Evolutionary conservation across 30 jellyfish, hydroid and myxozoan genomes (phyloP).

Genomic region (Turritopsis dohrnii): DNA sequence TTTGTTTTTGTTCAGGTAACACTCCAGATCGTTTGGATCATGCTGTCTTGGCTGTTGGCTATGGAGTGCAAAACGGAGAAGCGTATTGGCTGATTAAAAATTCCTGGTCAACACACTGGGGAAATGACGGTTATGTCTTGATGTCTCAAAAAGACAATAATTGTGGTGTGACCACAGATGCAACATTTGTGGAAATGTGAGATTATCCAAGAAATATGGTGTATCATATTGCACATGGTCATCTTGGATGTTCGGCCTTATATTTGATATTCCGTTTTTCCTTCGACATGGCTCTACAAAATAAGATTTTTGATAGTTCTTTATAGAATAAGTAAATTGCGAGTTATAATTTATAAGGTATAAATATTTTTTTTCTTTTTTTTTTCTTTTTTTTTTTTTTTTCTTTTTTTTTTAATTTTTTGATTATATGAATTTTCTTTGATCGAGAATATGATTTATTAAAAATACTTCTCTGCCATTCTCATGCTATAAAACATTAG

Average conservation of each 20-base stretch:
- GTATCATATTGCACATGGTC: neutral
- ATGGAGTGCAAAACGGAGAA: slow-evolving; percentile 39
- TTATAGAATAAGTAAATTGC: too few relatives aligned
- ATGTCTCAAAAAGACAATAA: slow-evolving; percentile 51
- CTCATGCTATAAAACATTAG: too few relatives aligned
- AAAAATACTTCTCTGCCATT: too few relatives aligned
- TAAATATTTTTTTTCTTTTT: too few relatives aligned
- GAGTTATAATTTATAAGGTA: too few relatives aligned
- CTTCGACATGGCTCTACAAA: too few relatives aligned
- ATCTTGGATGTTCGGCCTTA: neutral
- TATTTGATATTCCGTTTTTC: too few relatives aligned
- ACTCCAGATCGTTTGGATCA: slow-evolving; percentile 59
- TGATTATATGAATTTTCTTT: too few relatives aligned
- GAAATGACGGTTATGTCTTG: slow-evolving; percentile 53
- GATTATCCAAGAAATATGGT: neutral
- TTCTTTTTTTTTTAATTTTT: too few relatives aligned
- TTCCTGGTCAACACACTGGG: slow-evolving; percentile 69
- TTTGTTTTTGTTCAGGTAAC: slow-evolving; percentile 22
- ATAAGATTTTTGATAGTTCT: too few relatives aligned
- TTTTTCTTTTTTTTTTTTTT: too few relatives aligned
- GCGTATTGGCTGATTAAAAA: slow-evolving; percentile 39
- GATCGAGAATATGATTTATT: too few relatives aligned
- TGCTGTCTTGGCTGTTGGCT: slow-evolving; percentile 60
- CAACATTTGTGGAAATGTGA: slow-evolving; percentile 64
- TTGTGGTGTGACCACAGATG: slow-evolving; percentile 83